These are phyloP conservation scores for Pseudopodoces humilis DNA, from an alignment of 2,113 vertebrate genomes.

Conservation along the genomic window DNA sequence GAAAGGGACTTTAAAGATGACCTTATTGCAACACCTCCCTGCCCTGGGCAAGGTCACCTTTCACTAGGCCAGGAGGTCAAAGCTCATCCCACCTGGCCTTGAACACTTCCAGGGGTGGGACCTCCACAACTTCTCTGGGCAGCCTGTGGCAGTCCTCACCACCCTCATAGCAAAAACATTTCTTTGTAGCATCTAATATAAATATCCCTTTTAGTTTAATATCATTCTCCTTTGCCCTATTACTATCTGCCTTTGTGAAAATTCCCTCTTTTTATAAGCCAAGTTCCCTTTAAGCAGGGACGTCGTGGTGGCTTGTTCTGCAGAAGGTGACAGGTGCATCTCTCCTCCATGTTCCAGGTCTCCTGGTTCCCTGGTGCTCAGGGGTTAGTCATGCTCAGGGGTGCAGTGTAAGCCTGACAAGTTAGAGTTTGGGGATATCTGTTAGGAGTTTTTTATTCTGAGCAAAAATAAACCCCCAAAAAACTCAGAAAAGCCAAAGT, in stretches of 20 bases:
- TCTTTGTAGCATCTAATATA: background rate
- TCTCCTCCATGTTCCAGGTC: background rate
- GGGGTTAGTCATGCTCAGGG: background rate
- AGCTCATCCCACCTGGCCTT: background rate
- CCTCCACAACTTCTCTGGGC: no score
- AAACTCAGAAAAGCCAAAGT: background rate
- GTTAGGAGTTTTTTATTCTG: background rate
- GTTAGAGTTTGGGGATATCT: background rate
- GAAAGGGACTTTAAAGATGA: background rate
- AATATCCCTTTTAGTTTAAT: background rate
- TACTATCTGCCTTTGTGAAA: background rate
- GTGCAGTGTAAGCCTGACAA: background rate
- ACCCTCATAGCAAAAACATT: background rate
- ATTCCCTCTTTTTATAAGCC: background rate
- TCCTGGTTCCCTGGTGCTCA: background rate
- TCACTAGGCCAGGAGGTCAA: background rate
- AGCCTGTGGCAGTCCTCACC: background rate
- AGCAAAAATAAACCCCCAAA: fast-evolving
- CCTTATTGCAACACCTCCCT: background rate
- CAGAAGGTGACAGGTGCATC: no score
- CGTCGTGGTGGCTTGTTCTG: fast-evolving
- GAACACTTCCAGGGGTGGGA: background rate
- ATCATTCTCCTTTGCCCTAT: background rate
- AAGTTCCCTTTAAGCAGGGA: background rate
- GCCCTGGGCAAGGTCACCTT: background rate